These are phyloP conservation scores for Calonectris borealis DNA, from an alignment of 2,113 vertebrate genomes.

Conservation along the genomic window DNA sequence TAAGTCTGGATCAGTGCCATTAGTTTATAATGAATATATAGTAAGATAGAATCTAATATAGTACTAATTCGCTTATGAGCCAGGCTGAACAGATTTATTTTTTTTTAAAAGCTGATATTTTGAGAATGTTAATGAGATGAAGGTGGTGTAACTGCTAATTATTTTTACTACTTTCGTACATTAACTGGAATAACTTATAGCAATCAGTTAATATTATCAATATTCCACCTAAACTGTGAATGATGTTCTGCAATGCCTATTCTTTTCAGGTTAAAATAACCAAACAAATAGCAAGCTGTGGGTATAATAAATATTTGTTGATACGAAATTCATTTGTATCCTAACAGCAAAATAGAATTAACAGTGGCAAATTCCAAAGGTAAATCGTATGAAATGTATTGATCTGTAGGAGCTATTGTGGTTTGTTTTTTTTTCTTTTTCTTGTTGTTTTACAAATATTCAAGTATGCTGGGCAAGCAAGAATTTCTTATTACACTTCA, in stretches of 20 bases:
- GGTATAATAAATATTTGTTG: not conserved
- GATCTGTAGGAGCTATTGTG: not conserved
- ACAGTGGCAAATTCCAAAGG: not conserved
- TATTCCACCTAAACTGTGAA: not conserved
- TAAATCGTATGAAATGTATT: not conserved
- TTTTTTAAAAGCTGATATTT: not conserved
- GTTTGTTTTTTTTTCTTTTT: not conserved
- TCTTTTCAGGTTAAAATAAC: not conserved
- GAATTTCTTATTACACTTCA: not conserved
- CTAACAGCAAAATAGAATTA: not conserved
- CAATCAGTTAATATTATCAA: not conserved
- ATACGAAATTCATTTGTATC: not conserved
- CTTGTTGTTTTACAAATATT: not conserved
- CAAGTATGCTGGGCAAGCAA: not conserved
- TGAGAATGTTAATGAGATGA: not conserved
- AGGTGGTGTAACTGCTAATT: not conserved
- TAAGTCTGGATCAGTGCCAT: constrained; percentile 53
- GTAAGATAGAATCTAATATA: constrained; percentile 23
- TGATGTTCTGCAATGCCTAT: not conserved
- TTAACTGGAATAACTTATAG: not conserved
- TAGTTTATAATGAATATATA: constrained; percentile 47
- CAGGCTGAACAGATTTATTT: not conserved
- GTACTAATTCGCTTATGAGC: not conserved
- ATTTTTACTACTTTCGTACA: not conserved
- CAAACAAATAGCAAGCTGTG: not conserved